A percentile compares a stretch with the other conserved stretches of the same genome.
These are phyloP conservation scores for Tiliacea aurago DNA, from an alignment of 2,888 invertebrate species.

Conservation along the genomic window DNA sequence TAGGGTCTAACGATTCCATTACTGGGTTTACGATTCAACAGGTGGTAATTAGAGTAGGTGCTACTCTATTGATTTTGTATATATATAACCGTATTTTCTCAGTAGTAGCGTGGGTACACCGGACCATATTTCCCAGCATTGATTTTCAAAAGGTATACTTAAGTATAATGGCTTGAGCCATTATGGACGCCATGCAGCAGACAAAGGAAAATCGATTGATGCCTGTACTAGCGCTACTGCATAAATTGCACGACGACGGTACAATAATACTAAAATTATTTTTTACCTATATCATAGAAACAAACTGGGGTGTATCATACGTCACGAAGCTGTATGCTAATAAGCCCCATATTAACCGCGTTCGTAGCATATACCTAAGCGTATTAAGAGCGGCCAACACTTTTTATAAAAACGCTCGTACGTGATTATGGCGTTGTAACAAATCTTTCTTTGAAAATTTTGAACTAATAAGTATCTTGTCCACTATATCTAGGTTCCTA, in stretches of 20 bases:
- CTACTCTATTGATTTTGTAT: slow-evolving; percentile 4
- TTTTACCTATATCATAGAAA: not conserved
- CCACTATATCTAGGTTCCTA: too few relatives aligned
- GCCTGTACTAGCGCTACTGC: not conserved
- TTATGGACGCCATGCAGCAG: slow-evolving; percentile 26
- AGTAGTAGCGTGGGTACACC: not conserved
- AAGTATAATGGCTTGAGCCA: slow-evolving; percentile 29
- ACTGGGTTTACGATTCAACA: slow-evolving; percentile 7
- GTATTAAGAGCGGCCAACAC: too few relatives aligned
- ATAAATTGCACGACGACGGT: slow-evolving; percentile 7
- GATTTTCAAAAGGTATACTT: slow-evolving; percentile 23
- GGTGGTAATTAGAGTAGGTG: slow-evolving; percentile 12
- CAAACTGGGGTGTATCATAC: not conserved
- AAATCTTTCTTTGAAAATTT: too few relatives aligned
- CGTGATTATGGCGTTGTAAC: too few relatives aligned
- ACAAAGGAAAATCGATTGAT: slow-evolving; percentile 41
- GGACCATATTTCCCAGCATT: slow-evolving; percentile 1
- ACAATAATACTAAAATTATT: not conserved
- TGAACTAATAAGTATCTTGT: too few relatives aligned
- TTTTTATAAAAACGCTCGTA: too few relatives aligned
- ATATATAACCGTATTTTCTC: not conserved
- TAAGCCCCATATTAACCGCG: not conserved
- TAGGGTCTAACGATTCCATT: slow-evolving; percentile 9
- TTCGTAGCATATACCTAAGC: not conserved
- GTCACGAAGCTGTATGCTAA: not conserved